Conservation (phyloP, 2,888 invertebrate genomes). For the Tetragonula carbonaria region DNA sequence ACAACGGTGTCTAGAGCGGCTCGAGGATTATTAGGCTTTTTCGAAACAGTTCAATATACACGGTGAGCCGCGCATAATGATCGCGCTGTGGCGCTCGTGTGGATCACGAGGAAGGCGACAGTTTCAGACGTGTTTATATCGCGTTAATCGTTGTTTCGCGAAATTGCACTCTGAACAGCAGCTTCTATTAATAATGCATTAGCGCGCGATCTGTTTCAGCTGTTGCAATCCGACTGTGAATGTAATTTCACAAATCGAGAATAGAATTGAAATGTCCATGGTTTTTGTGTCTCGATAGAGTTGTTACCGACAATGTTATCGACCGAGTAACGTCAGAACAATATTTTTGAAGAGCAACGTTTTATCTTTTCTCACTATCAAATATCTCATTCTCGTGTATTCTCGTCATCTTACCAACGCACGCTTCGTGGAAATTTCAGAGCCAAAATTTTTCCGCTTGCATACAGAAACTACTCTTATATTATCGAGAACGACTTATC, state of each 20-base stretch:
- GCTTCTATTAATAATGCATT: constrained; percentile 33
- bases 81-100: constrained; percentile 35
- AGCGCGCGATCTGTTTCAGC: constrained; percentile 3
- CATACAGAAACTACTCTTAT: constrained; percentile 16
- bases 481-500: constrained; percentile 34
- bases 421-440: constrained; percentile 6
- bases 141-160: constrained; percentile 35
- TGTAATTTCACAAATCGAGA: background rate
- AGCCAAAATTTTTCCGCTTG: constrained; percentile 33
- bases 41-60: constrained; percentile 60
- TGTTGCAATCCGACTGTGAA: background rate
- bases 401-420: background rate
- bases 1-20: constrained; percentile 54
- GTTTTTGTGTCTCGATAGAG: background rate
- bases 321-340: background rate
- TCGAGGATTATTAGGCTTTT: constrained; percentile 69
- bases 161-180: constrained; percentile 22
- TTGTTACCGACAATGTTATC: background rate
- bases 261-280: background rate
- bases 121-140: constrained; percentile 38
- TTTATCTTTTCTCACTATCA: background rate
- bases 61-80: constrained; percentile 56
- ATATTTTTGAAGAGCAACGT: background rate
- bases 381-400: background rate
- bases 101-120: constrained; percentile 52